Conservation (phyloP, 1,140 invertebrate species). For the Lepidotrigona ventralis region DNA sequence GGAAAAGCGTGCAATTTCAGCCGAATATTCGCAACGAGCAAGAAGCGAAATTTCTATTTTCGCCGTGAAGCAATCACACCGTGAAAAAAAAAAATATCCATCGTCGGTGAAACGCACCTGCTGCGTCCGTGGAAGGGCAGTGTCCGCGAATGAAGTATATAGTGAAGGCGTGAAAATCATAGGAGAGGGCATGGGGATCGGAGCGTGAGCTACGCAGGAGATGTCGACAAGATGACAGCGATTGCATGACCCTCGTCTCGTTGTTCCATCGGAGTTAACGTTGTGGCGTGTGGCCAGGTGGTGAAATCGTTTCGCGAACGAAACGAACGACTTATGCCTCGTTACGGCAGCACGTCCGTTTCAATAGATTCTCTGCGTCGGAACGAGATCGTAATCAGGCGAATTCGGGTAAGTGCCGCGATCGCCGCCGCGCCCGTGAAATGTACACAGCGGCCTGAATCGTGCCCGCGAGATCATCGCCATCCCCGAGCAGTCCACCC, state of each 20-base stretch:
- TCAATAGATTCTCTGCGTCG: constrained; percentile 17
- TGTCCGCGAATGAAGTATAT: constrained; percentile 45
- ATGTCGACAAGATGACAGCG: constrained; percentile 69
- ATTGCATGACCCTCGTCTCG: constrained; percentile 51
- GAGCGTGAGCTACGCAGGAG: constrained; percentile 65
- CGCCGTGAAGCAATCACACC: too few relatives aligned
- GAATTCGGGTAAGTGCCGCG: constrained; percentile 33
- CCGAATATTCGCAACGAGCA: constrained; percentile 8
- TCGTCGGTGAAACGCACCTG: constrained; percentile 40
- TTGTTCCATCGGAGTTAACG: constrained; percentile 12
- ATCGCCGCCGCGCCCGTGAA: constrained; percentile 60
- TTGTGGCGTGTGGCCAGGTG: background rate
- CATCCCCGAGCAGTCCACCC: constrained; percentile 40
- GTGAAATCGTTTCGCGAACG: background rate
- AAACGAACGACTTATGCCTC: constrained; percentile 39
- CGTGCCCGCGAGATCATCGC: background rate
- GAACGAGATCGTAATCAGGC: constrained; percentile 30
- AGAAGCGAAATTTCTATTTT: constrained; percentile 29
- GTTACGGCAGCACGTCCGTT: constrained; percentile 14
- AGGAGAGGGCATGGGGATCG: constrained; percentile 51
- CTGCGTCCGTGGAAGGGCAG: constrained; percentile 13
- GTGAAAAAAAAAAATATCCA: constrained; percentile 28
- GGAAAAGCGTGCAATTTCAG: background rate
- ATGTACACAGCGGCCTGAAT: constrained; percentile 55
- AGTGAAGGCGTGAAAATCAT: constrained; percentile 52